Evolutionary conservation across 2,113 vertebrate species (phyloP), one percentile per base, ranked within the genome.

Genomic region (Polypterus bichir): DNA sequence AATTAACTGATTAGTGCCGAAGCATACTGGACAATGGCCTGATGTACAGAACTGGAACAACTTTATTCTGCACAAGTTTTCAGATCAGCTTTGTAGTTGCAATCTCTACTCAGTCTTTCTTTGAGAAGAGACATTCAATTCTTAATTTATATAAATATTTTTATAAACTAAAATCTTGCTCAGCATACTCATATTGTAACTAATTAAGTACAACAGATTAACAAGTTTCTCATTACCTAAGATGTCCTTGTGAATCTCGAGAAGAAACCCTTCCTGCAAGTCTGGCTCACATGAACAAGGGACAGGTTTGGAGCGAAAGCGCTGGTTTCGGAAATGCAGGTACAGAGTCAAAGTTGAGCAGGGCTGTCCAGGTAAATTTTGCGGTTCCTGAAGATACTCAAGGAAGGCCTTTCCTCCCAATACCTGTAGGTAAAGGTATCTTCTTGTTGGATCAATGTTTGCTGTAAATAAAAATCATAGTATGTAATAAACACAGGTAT

Each of bases 391-490:
- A 52, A 99, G 88, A 74, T 98, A 93, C 65, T 99, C 96, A 74
- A 99, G 83, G 76, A 99, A 99, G 68, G 96, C 96, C 77, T 91
- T 97, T 68, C 96, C 96, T 71, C 93, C 90, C 73, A 95, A 84
- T 73, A 99, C 85, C 81, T 98, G 92, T 75, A 99, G 83, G 81
- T 97, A 92, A 76, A 99, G 82, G 83, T 91, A 90, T 77, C 93
- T 91, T 70, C 90, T 84, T 65, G 87, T 88, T 71, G 91, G 91
- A 79, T 94, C 88, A 73, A 93, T 86, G 77, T 83, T 90, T 74
- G 84, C 94, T 98, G 82, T 63, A 76, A 81, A 27, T 27, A 27
- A 27, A 27, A 27, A 27, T 27, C 27, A 27, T 27, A 85, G 79
- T 52, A 76, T 76, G 77, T 75, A 78, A 80, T 74, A 80, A 73